phyloP scores from a whole-genome alignment of 2,113 vertebrate species.

The Terrapene triunguis region DNA sequence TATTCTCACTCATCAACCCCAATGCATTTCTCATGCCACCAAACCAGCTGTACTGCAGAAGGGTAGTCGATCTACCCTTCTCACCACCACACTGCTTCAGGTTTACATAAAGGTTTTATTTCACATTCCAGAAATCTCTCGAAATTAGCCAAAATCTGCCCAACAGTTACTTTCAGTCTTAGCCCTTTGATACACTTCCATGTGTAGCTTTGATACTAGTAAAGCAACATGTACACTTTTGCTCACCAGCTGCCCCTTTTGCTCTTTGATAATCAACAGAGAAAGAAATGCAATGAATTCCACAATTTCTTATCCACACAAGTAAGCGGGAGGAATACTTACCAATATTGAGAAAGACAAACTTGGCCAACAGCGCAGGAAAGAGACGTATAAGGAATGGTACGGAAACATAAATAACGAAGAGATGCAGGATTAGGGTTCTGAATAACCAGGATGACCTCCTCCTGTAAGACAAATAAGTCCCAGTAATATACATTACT shows the following conservation, averaged over 20 bases:
- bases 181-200: neutral
- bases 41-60: neutral
- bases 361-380: conserved; percentile 72
- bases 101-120: neutral
- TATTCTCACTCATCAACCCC: neutral
- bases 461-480: conserved; percentile 41
- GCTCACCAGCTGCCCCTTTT: neutral
- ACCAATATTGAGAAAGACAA: conserved; percentile 80
- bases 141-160: neutral
- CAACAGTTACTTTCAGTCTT: neutral
- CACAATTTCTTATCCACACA: neutral
- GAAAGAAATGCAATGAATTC: neutral
- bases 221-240: neutral
- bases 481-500: neutral
- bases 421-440: conserved; percentile 36
- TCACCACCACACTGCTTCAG: neutral
- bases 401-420: conserved; percentile 70
- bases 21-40: neutral
- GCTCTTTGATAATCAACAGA: neutral
- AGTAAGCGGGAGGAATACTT: conserved; percentile 51
- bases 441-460: conserved; percentile 5
- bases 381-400: conserved; percentile 78
- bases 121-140: neutral
- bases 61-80: neutral
- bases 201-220: neutral